Conservation (phyloP, 1,140 invertebrate species). For the Ladona fulva region DNA sequence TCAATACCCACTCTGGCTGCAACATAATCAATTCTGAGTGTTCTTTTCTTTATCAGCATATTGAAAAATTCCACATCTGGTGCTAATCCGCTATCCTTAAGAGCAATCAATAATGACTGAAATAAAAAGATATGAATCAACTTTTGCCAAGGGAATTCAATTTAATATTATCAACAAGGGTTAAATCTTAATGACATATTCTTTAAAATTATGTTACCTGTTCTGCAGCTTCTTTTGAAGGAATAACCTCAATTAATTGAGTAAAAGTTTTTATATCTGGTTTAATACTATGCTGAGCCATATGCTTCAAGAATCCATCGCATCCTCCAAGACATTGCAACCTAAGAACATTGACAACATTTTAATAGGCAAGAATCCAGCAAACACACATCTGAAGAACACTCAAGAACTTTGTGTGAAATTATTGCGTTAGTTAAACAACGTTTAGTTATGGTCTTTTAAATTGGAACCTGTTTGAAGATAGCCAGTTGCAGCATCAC, state of each 20-base stretch:
- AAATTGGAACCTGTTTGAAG: no score
- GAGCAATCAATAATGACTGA: constrained; percentile 44
- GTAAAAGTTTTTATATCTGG: constrained; percentile 75
- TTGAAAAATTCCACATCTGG: constrained; percentile 78
- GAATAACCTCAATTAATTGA: constrained; percentile 60
- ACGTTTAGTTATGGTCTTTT: no score
- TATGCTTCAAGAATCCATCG: constrained; percentile 59
- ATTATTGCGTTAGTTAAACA: no score
- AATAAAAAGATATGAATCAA: constrained; percentile 18
- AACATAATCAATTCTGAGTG: constrained; percentile 51
- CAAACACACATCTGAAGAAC: neutral
- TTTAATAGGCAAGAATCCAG: neutral
- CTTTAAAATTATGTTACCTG: constrained; percentile 31
- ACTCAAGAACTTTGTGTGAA: neutral
- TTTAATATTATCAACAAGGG: no score
- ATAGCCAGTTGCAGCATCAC: no score
- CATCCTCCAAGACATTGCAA: constrained; percentile 73
- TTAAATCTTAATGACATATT: no score
- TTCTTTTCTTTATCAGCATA: constrained; percentile 71
- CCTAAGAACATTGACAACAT: constrained; percentile 29
- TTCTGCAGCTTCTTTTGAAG: constrained; percentile 54
- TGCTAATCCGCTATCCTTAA: constrained; percentile 48
- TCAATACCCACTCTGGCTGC: constrained; percentile 51
- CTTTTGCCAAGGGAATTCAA: no score
- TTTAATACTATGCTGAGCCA: constrained; percentile 52